These are phyloP conservation scores for Podarcis raffonei DNA, from an alignment of 2,113 vertebrate species.

Conservation along the genomic window DNA sequence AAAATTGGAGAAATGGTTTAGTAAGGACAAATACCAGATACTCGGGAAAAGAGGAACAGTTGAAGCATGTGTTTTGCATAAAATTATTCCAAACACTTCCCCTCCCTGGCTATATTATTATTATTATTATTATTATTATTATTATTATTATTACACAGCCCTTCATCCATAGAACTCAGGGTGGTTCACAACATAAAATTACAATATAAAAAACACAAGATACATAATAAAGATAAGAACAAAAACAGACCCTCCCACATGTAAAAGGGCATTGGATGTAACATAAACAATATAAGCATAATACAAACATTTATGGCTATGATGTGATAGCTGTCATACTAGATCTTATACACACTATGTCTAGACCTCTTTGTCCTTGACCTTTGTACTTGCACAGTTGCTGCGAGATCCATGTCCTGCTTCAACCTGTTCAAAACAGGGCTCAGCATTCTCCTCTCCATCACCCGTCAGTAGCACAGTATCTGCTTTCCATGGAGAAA, in stretches of 20 bases:
- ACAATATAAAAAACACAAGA: too few species aligned
- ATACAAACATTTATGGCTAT: not conserved
- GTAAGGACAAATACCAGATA: not conserved
- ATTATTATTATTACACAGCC: too few species aligned
- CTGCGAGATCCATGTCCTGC: too few species aligned
- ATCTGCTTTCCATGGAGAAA: too few species aligned
- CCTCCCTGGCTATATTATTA: not conserved
- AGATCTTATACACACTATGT: not conserved
- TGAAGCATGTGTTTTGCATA: not conserved
- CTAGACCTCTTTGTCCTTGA: not conserved
- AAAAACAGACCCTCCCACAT: too few species aligned
- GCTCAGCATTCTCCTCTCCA: not conserved
- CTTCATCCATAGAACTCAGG: too few species aligned
- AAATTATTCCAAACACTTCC: not conserved
- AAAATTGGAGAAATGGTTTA: not conserved
- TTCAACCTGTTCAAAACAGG: not conserved
- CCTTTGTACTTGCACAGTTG: not conserved
- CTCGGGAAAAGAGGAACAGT: not conserved
- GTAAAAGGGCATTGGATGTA: too few species aligned
- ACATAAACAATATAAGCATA: too few species aligned
- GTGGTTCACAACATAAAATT: too few species aligned
- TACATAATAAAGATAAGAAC: too few species aligned
- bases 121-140: too few species aligned
- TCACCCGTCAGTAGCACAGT: too few species aligned
- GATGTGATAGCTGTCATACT: not conserved